These are phyloP conservation scores for Accipiter cooperii DNA, from an alignment of 2,113 vertebrate species.

Conservation along the genomic window DNA sequence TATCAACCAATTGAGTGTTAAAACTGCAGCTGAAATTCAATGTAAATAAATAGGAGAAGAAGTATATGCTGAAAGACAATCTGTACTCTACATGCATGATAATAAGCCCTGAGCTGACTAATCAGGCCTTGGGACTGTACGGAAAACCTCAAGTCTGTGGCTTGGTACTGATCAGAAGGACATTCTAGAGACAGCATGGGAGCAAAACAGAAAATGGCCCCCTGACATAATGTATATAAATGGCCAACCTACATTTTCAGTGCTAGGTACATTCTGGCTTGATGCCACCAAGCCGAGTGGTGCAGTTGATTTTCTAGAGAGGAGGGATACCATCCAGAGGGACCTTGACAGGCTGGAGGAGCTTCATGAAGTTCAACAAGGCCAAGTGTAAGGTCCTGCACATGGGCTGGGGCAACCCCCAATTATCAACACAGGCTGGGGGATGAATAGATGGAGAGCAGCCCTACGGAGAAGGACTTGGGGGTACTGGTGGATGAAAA, in stretches of 20 bases:
- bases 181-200: neutral
- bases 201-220: neutral
- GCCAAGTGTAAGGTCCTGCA: neutral
- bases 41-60: neutral
- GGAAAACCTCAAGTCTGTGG: neutral
- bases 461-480: neutral
- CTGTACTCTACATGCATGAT: neutral
- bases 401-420: rapidly evolving
- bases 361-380: neutral
- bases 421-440: neutral
- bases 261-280: neutral
- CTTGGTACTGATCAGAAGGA: neutral
- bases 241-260: neutral
- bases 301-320: neutral
- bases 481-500: neutral
- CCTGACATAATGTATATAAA: neutral
- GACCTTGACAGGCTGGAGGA: neutral
- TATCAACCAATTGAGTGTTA: neutral
- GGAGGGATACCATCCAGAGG: neutral
- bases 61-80: neutral
- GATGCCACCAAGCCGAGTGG: neutral
- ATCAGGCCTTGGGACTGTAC: neutral
- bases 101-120: neutral
- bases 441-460: neutral
- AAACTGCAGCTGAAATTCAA: neutral